A percentile compares a stretch with the other conserved stretches of the same genome.
Evolutionary conservation across 2,888 invertebrate genomes (phyloP).

Genomic region (Sycophila texana): DNA sequence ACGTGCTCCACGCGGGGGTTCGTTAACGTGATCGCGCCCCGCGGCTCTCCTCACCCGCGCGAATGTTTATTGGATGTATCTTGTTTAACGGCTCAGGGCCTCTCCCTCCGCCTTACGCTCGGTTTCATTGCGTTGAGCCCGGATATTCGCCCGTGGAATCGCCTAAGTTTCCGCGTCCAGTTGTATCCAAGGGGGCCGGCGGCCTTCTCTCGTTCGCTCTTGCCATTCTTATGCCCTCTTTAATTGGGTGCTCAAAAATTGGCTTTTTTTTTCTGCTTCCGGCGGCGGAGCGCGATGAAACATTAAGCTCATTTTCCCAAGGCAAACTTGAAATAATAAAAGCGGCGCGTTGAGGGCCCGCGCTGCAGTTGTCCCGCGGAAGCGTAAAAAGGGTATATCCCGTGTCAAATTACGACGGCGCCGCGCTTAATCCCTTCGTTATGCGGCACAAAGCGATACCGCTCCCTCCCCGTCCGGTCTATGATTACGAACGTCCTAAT

Average conservation of each 20-base stretch:
- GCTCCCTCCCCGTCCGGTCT: not conserved
- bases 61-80: constrained; percentile 15
- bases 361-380: constrained; percentile 8
- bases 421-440: constrained; percentile 24
- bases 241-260: no score
- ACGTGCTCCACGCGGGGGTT: not conserved
- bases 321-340: not conserved
- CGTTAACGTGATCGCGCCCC: constrained; percentile 28
- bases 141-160: no score
- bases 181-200: no score
- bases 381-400: constrained; percentile 34
- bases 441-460: constrained; percentile 29
- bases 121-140: no score
- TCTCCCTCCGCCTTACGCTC: not conserved
- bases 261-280: no score
- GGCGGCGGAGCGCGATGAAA: not conserved
- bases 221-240: no score
- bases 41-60: not conserved
- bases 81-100: not conserved
- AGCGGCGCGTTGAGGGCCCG: not conserved
- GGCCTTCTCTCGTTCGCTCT: no score
- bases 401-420: constrained; percentile 29
- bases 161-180: no score
- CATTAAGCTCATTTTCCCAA: not conserved
- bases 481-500: constrained; percentile 27